Conservation (phyloP, 1,140 invertebrate species). For the Euura saliciscinereae region DNA sequence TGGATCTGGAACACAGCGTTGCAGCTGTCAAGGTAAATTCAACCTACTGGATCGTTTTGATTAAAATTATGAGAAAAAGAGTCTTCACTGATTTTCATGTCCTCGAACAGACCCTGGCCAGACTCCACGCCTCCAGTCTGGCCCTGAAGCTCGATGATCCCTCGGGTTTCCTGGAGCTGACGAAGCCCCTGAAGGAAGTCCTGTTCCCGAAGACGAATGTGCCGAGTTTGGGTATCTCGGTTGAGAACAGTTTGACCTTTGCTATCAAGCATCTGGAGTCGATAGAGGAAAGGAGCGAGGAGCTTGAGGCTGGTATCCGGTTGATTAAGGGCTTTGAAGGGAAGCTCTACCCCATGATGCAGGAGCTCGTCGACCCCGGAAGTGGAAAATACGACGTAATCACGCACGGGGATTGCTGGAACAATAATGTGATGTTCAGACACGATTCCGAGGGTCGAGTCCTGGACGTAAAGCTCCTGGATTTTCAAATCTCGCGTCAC, state of each 20-base stretch:
- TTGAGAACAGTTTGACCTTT: constrained; percentile 20
- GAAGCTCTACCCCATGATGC: constrained; percentile 16
- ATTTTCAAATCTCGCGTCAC: constrained; percentile 50
- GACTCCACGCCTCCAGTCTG: constrained; percentile 51
- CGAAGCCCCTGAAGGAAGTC: constrained; percentile 31
- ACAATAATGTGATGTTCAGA: constrained; percentile 52
- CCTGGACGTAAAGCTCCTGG: constrained; percentile 43
- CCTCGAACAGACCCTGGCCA: constrained; percentile 48
- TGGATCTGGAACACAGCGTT: constrained; percentile 51
- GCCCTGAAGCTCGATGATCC: constrained; percentile 44
- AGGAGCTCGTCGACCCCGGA: constrained; percentile 12
- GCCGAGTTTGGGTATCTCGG: constrained; percentile 20
- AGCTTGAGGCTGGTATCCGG: constrained; percentile 10
- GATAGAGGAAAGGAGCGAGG: constrained; percentile 25
- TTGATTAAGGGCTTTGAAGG: neutral
- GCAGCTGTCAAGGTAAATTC: constrained; percentile 39
- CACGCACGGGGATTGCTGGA: constrained; percentile 56
- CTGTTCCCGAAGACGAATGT: constrained; percentile 30
- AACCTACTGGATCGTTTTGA: constrained; percentile 15
- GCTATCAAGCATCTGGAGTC: constrained; percentile 28
- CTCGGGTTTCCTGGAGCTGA: constrained; percentile 32
- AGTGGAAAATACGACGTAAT: constrained; percentile 40
- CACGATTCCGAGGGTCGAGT: constrained; percentile 30
- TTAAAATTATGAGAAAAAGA: constrained; percentile 19
- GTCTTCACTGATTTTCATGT: constrained; percentile 1